Conservation (phyloP, 64 coral and sea anemone species). For the Montipora capricornis region DNA sequence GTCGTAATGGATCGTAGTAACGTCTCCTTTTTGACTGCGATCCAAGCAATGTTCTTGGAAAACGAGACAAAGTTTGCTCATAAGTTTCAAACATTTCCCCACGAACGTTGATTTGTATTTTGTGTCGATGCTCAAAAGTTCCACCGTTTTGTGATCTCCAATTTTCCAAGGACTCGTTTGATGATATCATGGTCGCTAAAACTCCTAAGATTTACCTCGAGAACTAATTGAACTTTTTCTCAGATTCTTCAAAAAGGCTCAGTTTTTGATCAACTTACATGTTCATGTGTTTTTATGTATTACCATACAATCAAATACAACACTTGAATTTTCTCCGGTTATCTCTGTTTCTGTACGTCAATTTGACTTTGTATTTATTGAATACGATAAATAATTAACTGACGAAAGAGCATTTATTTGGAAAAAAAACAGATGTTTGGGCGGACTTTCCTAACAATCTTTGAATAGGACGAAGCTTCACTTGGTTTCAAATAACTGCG, state of each 20-base stretch:
- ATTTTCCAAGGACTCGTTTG: neutral
- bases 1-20: conserved; percentile 56
- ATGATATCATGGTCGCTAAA: conserved; percentile 4
- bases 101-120: conserved; percentile 82
- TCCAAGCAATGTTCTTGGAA: conserved; percentile 78
- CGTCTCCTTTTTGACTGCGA: conserved; percentile 50
- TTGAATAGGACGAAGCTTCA: neutral
- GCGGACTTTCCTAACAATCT: neutral
- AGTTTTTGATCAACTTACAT: neutral
- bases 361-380: conserved; percentile 55
- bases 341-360: conserved; percentile 18
- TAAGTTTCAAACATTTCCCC: conserved; percentile 89
- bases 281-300: neutral
- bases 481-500: neutral
- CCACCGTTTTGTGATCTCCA: conserved; percentile 1
- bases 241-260: neutral
- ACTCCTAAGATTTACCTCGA: neutral
- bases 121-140: neutral
- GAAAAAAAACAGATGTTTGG: conserved; percentile 25
- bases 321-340: conserved; percentile 13
- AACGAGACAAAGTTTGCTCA: conserved; percentile 76
- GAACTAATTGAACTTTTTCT: neutral
- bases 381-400: conserved; percentile 58
- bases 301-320: neutral
- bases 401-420: conserved; percentile 37